phyloP scores from a whole-genome alignment of 2,797 vertebrate species.

The Acropternis orthonyx region DNA sequence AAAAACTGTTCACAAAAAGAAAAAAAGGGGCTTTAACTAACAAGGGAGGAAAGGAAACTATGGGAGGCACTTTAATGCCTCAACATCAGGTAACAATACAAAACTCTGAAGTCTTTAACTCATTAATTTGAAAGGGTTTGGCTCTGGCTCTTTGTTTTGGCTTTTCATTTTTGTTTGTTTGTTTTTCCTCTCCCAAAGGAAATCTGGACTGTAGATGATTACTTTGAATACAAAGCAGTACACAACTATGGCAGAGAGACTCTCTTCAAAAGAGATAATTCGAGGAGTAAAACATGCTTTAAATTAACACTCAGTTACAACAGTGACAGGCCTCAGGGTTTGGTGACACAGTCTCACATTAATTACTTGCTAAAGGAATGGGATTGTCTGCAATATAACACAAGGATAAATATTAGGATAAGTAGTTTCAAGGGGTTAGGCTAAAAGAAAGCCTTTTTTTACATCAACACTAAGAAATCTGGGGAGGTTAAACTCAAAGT shows the following conservation, averaged over 20 bases:
- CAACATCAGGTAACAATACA: conserved; percentile 18
- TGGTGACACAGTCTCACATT: conserved; percentile 28
- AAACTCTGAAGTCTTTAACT: conserved; percentile 44
- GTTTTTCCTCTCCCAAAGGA: conserved; percentile 30
- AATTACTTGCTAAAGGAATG: conserved; percentile 14
- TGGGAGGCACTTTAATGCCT: background rate
- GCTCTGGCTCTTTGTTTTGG: conserved; percentile 33
- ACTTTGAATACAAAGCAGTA: conserved; percentile 51
- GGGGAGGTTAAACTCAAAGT: background rate
- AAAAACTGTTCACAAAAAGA: conserved; percentile 15
- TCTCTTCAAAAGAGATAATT: conserved; percentile 50
- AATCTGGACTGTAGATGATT: conserved; percentile 57
- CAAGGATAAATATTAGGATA: background rate
- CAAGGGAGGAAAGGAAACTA: background rate
- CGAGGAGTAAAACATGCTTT: conserved; percentile 32
- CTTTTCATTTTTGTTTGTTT: conserved; percentile 63
- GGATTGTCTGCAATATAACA: background rate
- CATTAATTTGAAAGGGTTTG: conserved; percentile 49
- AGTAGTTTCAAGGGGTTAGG: background rate
- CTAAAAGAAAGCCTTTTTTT: background rate
- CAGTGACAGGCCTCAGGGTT: conserved; percentile 12
- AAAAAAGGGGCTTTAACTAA: background rate
- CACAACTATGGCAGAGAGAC: background rate
- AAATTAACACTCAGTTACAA: conserved; percentile 38
- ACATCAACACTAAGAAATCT: background rate